Percentiles rank a stretch among this genome's conserved stretches.
Conservation (phyloP, 2,888 invertebrate genomes). For the Scaptomyza polygonia region DNA sequence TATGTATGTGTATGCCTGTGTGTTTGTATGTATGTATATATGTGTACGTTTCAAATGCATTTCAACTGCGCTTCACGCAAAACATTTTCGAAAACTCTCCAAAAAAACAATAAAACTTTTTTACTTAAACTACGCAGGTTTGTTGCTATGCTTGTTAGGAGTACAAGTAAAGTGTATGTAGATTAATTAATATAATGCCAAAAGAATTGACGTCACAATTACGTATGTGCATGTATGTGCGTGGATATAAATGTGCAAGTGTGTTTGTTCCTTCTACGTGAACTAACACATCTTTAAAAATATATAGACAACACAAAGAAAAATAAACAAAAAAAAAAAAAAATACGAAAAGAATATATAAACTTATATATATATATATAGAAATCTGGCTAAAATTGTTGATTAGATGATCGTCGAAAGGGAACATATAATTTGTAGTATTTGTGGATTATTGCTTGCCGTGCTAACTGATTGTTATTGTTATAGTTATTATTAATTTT, state of each 20-base stretch:
- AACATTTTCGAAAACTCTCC: conserved; percentile 2
- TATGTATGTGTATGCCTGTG: conserved; percentile 19
- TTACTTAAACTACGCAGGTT: conserved; percentile 60
- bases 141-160: conserved; percentile 25
- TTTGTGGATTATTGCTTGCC: conserved; percentile 47
- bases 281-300: conserved; percentile 12
- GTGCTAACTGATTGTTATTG: conserved; percentile 29
- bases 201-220: conserved; percentile 43
- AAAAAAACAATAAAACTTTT: conserved; percentile 28
- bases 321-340: conserved; percentile 17
- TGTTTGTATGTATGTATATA: conserved; percentile 34
- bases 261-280: conserved; percentile 1
- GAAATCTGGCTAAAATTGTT: conserved; percentile 38
- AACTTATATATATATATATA: conserved; percentile 14
- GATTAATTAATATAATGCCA: conserved; percentile 23
- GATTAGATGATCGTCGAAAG: conserved; percentile 31
- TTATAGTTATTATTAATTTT: conserved; percentile 2
- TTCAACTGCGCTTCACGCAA: conserved; percentile 19
- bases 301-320: conserved; percentile 22
- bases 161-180: conserved; percentile 1
- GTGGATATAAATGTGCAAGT: conserved; percentile 4
- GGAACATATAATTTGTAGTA: conserved; percentile 41
- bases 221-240: conserved; percentile 6
- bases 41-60: conserved; percentile 52
- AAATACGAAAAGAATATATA: background rate